Evolutionary conservation across 2,888 invertebrate genomes (phyloP), one percentile per base, ranked within the genome.

Genomic region (Teinopalpus imperialis): DNA sequence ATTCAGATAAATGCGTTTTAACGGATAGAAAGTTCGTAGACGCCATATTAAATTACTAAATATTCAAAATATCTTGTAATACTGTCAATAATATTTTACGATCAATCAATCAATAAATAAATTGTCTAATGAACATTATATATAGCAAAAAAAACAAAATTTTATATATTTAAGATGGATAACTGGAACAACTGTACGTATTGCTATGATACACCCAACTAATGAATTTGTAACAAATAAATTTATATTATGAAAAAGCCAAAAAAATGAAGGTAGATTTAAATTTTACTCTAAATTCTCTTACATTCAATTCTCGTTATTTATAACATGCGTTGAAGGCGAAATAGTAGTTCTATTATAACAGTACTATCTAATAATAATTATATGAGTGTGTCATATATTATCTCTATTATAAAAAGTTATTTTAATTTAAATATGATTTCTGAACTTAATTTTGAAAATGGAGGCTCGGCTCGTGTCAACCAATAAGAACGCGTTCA

Each of bases 1-100:
- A 85, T 62, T 89, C 89, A 39, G 85, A 70, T 71, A 89, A 65
- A 73, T 87, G 87, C 16, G 85, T 81, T 78, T 89, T 89, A 44
- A 82, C 76, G 32, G 74, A 69, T 78, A 83, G 75, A 70, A 71
- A 81, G 57, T 80, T 81, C 31, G 62, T 64, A 20, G 81, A 74
- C 52, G 81, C 75, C 83, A 83, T 69, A 37, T 16, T 56, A 46
- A 52, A 47, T 50, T 48, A 43, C 44, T 44, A 43, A 51, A 43
- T 37, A 48, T 31, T 37, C 48, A 51, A 48, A 44, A 43, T 43
- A 49, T 36, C 43, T 55, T 57, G 57, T 56, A 59, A 54, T 54
- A 54, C 50, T 44, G 48, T 57, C 57, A 61, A 59, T 59, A 56
- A 51, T 50, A 59, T 71, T 72, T 24, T 71, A 69, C 61, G 58